phyloP scores from a whole-genome alignment of 1,140 invertebrate genomes.

The Nasonia vitripennis region DNA sequence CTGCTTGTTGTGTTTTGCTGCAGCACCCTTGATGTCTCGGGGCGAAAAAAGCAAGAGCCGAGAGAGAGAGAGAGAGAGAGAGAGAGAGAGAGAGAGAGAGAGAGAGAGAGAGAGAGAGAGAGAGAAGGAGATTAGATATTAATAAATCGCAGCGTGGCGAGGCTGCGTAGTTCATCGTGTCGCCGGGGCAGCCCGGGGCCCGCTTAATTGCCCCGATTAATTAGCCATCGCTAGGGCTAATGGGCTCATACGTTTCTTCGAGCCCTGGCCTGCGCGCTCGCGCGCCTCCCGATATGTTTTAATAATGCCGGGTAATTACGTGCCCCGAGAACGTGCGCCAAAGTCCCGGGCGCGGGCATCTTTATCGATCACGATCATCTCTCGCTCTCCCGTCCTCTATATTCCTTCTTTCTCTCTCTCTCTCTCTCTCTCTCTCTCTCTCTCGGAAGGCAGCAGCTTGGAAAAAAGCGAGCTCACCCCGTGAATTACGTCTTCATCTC shows the following conservation, averaged over 20 bases:
- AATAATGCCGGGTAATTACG: slow-evolving; percentile 52
- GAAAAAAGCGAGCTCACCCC: neutral
- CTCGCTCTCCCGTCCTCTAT: too few species aligned
- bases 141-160: slow-evolving; percentile 63
- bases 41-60: neutral
- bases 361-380: slow-evolving; percentile 52
- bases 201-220: slow-evolving; percentile 69
- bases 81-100: neutral
- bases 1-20: neutral
- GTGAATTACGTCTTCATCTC: slow-evolving; percentile 49
- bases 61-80: neutral
- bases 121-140: slow-evolving; percentile 53
- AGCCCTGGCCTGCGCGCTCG: slow-evolving; percentile 41
- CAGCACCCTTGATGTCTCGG: neutral
- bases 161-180: slow-evolving; percentile 65
- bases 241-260: slow-evolving; percentile 63
- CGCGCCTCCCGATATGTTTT: slow-evolving; percentile 48
- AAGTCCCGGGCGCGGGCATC: slow-evolving; percentile 33
- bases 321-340: slow-evolving; percentile 16
- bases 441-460: neutral
- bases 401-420: too few species aligned
- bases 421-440: too few species aligned
- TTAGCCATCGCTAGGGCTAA: slow-evolving; percentile 65
- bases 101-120: neutral
- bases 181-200: slow-evolving; percentile 48